A percentile compares a stretch with the other conserved stretches of the same genome.
Conservation (phyloP, 2,797 vertebrate species). For the Perdix hodgsoniae region DNA sequence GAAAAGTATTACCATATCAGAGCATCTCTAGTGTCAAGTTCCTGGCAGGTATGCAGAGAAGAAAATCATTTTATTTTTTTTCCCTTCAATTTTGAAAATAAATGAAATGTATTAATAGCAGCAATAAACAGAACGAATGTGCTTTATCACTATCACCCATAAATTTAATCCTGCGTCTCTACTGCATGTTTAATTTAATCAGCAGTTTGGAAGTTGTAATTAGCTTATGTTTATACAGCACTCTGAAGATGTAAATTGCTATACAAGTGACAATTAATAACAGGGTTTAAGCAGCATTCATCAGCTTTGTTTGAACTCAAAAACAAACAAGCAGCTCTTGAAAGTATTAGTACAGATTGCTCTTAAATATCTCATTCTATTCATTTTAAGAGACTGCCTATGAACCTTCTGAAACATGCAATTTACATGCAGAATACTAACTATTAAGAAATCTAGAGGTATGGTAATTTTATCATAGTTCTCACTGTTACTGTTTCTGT, state of each 20-base stretch:
- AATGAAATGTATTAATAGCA: background rate
- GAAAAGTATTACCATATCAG: background rate
- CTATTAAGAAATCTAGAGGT: conserved; percentile 14
- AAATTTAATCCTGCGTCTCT: background rate
- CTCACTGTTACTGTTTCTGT: conserved; percentile 28
- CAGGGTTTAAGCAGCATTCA: conserved; percentile 34
- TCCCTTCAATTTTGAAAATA: background rate
- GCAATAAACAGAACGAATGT: background rate
- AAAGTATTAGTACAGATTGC: background rate
- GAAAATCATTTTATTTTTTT: background rate
- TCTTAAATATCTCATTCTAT: conserved; percentile 42
- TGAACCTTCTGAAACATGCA: conserved; percentile 22
- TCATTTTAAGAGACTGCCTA: conserved; percentile 33
- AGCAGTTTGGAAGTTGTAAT: conserved; percentile 41
- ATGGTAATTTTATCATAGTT: conserved; percentile 9
- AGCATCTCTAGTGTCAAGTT: background rate
- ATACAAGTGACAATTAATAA: conserved; percentile 18
- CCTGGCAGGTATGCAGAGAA: background rate
- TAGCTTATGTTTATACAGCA: conserved; percentile 58
- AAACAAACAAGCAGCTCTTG: conserved; percentile 56
- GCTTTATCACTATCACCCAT: background rate
- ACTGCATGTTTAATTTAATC: conserved; percentile 31
- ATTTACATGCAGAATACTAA: conserved; percentile 47
- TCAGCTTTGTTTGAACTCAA: conserved; percentile 41
- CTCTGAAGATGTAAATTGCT: conserved; percentile 28